These are phyloP conservation scores for Rhagonycha lutea DNA, from an alignment of 2,888 invertebrate species.

Conservation along the genomic window DNA sequence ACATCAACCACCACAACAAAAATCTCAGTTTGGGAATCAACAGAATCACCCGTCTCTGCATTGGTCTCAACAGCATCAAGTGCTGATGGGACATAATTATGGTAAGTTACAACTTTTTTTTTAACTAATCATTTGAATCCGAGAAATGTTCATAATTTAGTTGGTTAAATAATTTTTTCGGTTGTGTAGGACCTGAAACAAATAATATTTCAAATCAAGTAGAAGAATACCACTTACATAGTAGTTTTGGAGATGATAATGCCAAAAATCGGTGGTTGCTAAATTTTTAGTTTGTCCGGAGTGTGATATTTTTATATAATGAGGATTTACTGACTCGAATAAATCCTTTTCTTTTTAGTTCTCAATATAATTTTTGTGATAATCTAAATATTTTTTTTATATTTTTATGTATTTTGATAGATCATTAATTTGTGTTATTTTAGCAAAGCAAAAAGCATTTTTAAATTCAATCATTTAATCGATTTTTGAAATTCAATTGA, in stretches of 20 bases:
- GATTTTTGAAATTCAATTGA: no score
- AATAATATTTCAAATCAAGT: neutral
- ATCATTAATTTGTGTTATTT: neutral
- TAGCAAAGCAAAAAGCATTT: neutral
- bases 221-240: neutral
- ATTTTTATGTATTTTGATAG: neutral
- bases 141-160: neutral
- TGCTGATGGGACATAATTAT: slow-evolving; percentile 37
- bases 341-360: neutral
- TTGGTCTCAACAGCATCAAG: slow-evolving; percentile 47
- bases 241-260: neutral
- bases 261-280: neutral
- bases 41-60: slow-evolving; percentile 55
- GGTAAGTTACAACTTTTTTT: neutral
- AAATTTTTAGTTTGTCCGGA: neutral
- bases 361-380: no score
- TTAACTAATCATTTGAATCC: neutral
- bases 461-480: no score
- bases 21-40: slow-evolving; percentile 40
- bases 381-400: no score
- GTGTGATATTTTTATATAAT: neutral
- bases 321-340: neutral
- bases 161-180: neutral
- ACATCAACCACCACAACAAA: slow-evolving; percentile 50
- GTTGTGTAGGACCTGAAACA: neutral